A percentile compares a stretch with the other conserved stretches of the same genome.
Evolutionary conservation across 1,140 invertebrate genomes (phyloP).

Genomic region (Halictus rubicundus): DNA sequence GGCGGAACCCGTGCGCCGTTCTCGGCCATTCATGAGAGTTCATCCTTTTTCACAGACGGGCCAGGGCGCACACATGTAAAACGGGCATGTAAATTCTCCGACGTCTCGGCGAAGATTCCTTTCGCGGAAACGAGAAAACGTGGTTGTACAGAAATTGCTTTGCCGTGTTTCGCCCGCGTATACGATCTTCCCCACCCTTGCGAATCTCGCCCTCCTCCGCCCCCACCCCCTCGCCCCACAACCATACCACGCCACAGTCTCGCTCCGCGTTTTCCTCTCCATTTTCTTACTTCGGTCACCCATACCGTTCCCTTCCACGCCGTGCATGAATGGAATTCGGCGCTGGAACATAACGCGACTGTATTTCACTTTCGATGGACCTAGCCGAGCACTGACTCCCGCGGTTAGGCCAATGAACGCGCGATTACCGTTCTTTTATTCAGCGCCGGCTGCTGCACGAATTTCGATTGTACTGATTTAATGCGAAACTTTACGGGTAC

Average conservation of each 20-base stretch:
- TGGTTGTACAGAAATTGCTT: conserved; percentile 66
- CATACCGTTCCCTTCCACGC: conserved; percentile 11
- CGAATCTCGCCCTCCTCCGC: background rate
- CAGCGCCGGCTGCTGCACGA: background rate
- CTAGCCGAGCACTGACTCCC: background rate
- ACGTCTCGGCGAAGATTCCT: conserved; percentile 42
- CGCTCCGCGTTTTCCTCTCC: conserved; percentile 49
- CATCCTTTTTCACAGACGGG: conserved; percentile 53
- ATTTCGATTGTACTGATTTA: too few relatives aligned
- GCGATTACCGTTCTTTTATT: conserved; percentile 34
- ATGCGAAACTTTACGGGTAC: too few relatives aligned
- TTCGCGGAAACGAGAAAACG: conserved; percentile 63
- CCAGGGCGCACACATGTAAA: conserved; percentile 23
- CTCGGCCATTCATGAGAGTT: conserved; percentile 52
- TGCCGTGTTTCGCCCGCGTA: conserved; percentile 60
- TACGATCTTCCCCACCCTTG: conserved; percentile 34
- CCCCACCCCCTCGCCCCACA: too few relatives aligned
- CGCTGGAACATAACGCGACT: conserved; percentile 50
- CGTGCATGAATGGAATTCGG: conserved; percentile 47
- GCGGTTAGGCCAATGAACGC: conserved; percentile 21
- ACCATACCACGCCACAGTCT: background rate
- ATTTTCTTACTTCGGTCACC: conserved; percentile 61
- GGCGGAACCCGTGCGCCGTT: conserved; percentile 7
- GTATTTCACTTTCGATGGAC: conserved; percentile 47
- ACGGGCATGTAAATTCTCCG: conserved; percentile 57